Percentiles rank a stretch among this genome's conserved stretches.
These are phyloP conservation scores for Hemiscyllium ocellatum DNA, from an alignment of 2,113 vertebrate genomes.

Conservation along the genomic window DNA sequence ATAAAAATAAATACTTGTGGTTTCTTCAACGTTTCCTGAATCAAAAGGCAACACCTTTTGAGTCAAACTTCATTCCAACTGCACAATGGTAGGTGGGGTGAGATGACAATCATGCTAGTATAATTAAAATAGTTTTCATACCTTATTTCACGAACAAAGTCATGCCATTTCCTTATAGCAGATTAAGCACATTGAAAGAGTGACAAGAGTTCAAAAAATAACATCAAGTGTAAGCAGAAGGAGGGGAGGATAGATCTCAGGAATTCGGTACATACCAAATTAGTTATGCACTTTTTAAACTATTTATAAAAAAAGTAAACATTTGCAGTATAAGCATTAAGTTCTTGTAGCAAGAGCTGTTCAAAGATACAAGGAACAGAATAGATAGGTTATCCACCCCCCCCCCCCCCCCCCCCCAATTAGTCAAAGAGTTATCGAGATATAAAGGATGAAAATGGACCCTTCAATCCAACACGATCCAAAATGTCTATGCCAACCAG, in stretches of 20 bases:
- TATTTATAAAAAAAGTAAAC: neutral
- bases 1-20: slow-evolving; percentile 10
- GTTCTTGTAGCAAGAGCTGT: neutral
- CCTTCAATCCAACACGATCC: too few species aligned
- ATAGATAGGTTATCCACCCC: neutral
- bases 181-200: neutral
- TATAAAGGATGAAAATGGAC: too few species aligned
- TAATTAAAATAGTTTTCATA: neutral
- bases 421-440: too few species aligned
- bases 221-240: neutral
- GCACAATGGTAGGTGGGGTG: neutral
- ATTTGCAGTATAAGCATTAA: too few species aligned
- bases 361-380: neutral
- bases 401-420: too few species aligned
- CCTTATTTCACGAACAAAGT: neutral
- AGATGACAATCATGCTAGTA: neutral
- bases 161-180: neutral
- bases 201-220: neutral
- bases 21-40: neutral
- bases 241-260: neutral
- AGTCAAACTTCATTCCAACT: slow-evolving; percentile 8
- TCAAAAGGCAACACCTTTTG: neutral
- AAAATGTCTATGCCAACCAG: too few species aligned
- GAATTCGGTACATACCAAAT: neutral
- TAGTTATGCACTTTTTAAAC: neutral